phyloP scores from a whole-genome alignment of 2,113 vertebrate species.

The Chelonoidis abingdonii region DNA sequence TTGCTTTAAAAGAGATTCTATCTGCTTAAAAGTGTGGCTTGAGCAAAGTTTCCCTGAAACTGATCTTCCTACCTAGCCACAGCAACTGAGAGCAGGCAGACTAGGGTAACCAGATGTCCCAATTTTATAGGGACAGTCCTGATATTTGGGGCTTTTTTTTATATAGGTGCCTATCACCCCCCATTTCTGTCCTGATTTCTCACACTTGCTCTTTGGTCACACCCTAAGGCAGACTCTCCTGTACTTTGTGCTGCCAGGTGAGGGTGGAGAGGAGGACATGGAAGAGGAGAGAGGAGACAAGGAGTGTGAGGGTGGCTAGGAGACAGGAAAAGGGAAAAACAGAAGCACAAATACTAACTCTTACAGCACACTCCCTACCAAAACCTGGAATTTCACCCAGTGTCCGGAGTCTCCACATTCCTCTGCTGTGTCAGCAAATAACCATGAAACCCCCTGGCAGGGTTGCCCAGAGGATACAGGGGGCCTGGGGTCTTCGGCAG shows the following conservation, averaged over 20 bases:
- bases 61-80: background rate
- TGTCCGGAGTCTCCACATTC: too few relatives aligned
- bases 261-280: background rate
- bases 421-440: too few relatives aligned
- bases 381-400: too few relatives aligned
- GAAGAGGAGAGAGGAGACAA: background rate
- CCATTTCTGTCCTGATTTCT: too few relatives aligned
- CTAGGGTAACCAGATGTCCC: background rate
- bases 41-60: background rate
- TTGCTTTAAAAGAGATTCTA: background rate
- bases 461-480: too few relatives aligned
- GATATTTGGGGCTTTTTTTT: too few relatives aligned
- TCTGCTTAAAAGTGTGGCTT: background rate
- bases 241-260: background rate
- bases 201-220: too few relatives aligned
- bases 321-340: background rate
- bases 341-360: background rate
- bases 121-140: too few relatives aligned
- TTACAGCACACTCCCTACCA: too few relatives aligned
- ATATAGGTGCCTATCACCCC: too few relatives aligned
- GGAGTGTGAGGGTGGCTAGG: background rate
- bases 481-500: too few relatives aligned
- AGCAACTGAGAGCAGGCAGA: background rate
- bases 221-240: background rate
- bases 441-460: too few relatives aligned